phyloP scores from a whole-genome alignment of 2,888 invertebrate genomes.

The Ennomos erosarius region DNA sequence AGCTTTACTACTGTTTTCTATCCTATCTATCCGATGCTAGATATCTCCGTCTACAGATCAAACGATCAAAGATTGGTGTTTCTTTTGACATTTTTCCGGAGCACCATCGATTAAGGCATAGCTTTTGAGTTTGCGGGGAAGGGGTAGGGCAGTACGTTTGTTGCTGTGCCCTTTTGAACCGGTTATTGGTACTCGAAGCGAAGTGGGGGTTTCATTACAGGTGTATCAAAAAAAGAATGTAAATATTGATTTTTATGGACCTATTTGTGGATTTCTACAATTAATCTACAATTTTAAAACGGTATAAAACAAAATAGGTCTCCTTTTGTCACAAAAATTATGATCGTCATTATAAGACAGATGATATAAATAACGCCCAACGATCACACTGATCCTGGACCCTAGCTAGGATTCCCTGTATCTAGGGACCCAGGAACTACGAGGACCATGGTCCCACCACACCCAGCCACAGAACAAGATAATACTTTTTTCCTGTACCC shows the following conservation, averaged over 20 bases:
- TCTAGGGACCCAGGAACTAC: too few species aligned
- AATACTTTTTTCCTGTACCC: too few species aligned
- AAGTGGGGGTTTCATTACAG: constrained; percentile 18
- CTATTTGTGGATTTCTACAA: neutral
- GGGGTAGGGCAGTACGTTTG: constrained; percentile 13
- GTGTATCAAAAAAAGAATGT: neutral
- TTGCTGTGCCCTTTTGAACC: constrained; percentile 24
- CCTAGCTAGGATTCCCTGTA: constrained; percentile 8
- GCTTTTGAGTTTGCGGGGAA: constrained; percentile 37
- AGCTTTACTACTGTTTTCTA: constrained; percentile 27
- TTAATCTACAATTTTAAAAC: too few species aligned
- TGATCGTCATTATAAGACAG: too few species aligned
- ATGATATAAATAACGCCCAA: too few species aligned
- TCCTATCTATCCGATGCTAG: constrained; percentile 52
- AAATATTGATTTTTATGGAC: neutral
- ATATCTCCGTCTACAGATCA: constrained; percentile 73
- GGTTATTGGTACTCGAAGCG: constrained; percentile 18
- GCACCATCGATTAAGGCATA: constrained; percentile 57
- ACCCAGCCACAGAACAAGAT: too few species aligned
- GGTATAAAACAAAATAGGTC: too few species aligned
- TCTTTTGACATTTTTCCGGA: constrained; percentile 61
- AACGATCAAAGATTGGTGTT: constrained; percentile 67
- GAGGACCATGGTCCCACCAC: too few species aligned
- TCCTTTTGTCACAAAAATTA: too few species aligned
- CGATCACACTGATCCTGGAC: too few species aligned